Conservation (phyloP, 2,113 vertebrate genomes). For the Hymenochirus boettgeri region DNA sequence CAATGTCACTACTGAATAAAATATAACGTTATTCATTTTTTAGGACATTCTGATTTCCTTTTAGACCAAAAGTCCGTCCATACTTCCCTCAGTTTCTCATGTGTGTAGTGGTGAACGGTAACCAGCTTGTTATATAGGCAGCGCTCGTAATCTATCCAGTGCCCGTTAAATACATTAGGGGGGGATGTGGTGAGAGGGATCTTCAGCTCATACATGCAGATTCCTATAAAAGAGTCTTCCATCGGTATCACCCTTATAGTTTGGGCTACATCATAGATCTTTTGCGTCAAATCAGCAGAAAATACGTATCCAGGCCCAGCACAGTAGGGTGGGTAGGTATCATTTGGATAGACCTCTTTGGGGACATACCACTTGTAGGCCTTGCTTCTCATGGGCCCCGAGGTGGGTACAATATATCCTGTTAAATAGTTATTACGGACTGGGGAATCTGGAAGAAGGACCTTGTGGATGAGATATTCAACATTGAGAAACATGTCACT, state of each 20-base stretch:
- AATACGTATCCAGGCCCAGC: slow-evolving; percentile 42
- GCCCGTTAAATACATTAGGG: slow-evolving; percentile 7
- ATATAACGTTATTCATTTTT: no score
- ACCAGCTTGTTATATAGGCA: neutral
- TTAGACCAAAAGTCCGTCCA: neutral
- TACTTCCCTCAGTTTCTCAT: neutral
- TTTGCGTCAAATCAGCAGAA: slow-evolving; percentile 41
- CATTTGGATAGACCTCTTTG: slow-evolving; percentile 21
- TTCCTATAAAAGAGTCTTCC: slow-evolving; percentile 40
- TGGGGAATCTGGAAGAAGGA: slow-evolving; percentile 28
- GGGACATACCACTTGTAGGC: slow-evolving; percentile 34
- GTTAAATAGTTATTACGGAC: slow-evolving; percentile 43
- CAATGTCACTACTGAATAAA: no score
- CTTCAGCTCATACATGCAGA: slow-evolving; percentile 38
- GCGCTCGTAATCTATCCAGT: neutral
- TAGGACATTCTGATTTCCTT: no score
- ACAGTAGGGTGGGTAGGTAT: slow-evolving; percentile 41
- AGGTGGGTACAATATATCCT: neutral
- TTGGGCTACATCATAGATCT: slow-evolving; percentile 17
- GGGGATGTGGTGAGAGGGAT: slow-evolving; percentile 1
- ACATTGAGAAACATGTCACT: slow-evolving; percentile 42
- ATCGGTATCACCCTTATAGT: neutral
- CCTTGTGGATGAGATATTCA: slow-evolving; percentile 27
- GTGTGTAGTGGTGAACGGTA: neutral
- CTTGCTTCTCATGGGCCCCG: neutral